A percentile compares a stretch with the other conserved stretches of the same genome.
phyloP scores from a whole-genome alignment of 2,888 invertebrate genomes.

The Pheosia tremula region DNA sequence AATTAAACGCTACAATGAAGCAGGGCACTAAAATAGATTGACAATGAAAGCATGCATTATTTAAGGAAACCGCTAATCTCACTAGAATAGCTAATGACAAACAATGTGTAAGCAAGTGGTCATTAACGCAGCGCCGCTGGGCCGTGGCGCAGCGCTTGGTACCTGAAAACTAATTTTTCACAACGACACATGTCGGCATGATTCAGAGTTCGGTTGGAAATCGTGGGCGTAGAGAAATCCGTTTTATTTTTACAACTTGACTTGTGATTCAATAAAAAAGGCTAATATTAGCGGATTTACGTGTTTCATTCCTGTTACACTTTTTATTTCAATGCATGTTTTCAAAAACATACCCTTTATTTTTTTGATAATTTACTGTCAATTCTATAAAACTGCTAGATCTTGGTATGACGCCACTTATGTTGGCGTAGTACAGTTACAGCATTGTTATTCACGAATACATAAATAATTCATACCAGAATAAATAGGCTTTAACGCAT shows the following conservation, averaged over 20 bases:
- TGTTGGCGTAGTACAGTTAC: too few species aligned
- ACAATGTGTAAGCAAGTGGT: constrained; percentile 19
- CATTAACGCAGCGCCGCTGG: constrained; percentile 40
- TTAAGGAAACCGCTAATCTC: constrained; percentile 27
- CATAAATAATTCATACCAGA: too few species aligned
- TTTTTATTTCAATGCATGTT: constrained; percentile 23
- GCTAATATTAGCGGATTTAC: constrained; percentile 55
- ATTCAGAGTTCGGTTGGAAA: constrained; percentile 53
- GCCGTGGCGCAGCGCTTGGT: constrained; percentile 38
- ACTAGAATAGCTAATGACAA: constrained; percentile 29
- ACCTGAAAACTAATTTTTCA: constrained; percentile 61
- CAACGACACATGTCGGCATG: constrained; percentile 47
- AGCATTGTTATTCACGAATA: too few species aligned
- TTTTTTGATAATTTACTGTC: not conserved
- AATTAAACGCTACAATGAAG: constrained; percentile 10
- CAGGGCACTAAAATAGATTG: constrained; percentile 5
- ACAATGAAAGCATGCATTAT: constrained; percentile 12
- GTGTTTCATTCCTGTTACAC: constrained; percentile 24
- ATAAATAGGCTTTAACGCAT: too few species aligned
- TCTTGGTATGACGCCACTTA: not conserved
- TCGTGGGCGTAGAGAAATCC: constrained; percentile 67
- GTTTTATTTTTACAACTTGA: constrained; percentile 66
- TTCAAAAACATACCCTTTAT: constrained; percentile 3
- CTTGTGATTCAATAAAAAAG: constrained; percentile 64
- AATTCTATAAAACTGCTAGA: not conserved